Percentiles rank a stretch among this genome's conserved stretches.
phyloP scores from a whole-genome alignment of 1,140 invertebrate species.

The Trichonephila inaurata region DNA sequence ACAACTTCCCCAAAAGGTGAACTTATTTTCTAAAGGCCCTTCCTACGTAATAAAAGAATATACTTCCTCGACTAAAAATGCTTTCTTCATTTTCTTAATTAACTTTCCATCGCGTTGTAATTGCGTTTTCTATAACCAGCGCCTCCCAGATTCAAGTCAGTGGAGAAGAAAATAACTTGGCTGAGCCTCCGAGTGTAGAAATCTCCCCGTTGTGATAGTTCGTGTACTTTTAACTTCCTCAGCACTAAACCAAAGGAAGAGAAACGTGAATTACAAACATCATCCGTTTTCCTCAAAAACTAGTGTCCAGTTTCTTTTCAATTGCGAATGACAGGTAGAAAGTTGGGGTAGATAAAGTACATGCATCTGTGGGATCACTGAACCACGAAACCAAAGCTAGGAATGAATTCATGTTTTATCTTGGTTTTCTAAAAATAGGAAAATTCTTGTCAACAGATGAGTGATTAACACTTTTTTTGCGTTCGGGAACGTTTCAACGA shows the following conservation, averaged over 20 bases:
- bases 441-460: neutral
- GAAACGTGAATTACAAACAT: neutral
- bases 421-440: neutral
- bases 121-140: neutral
- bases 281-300: neutral
- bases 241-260: neutral
- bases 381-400: neutral
- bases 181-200: neutral
- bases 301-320: slow-evolving; percentile 4
- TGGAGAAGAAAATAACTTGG: neutral
- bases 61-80: neutral
- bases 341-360: neutral
- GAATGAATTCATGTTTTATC: neutral
- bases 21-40: too few relatives aligned
- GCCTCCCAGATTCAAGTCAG: neutral
- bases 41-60: neutral
- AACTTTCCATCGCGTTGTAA: neutral
- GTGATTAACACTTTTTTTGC: neutral
- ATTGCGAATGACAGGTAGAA: neutral
- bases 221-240: neutral
- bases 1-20: too few relatives aligned
- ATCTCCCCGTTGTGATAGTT: neutral
- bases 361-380: neutral
- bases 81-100: neutral
- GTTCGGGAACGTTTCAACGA: neutral